Base-by-base conservation (phyloP, 2,888 invertebrate genomes). In the Aphodius sticticus region DNA sequence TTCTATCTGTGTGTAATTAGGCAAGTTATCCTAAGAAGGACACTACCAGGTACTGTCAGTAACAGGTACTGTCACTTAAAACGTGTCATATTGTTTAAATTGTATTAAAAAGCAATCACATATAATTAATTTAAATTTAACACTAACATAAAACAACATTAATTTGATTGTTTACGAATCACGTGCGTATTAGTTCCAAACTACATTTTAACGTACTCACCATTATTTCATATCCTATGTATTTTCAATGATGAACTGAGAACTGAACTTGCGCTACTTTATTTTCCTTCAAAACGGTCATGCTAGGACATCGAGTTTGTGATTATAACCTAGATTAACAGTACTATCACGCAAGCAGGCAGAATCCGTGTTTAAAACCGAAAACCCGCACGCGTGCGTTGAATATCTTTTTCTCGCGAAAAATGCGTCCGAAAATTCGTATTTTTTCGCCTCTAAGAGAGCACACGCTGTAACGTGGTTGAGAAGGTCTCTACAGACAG, bases 181-280 rank as follows among this genome's bases (percentile, higher is more conserved):
- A 53, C 53, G 53, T 53, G 53, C 53, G 12, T 12, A 26, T 26
- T 26, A 26, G 26, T 26, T 26, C 26, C 26, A 26, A 26, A 26
- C 26, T 26, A 26, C 53, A 53, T 53, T 9, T 1, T 53, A 12
- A 0, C n/a, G 15, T 70, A 85, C 86, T 86, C 82, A 86, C 86
- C 86, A 86, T 86, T 86, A 86, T 86, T 86, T 86, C 86, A 86
- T 86, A 86, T 85, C 85, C 85, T 84, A 85, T 84, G 84, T 83
- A 85, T 85, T 83, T 86, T 84, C 85, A 74, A 70, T 74, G 81
- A 77, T 77, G 69, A 77, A 78, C 80, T 78, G 79, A 81, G 79
- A 78, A 75, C 81, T 53, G 76, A 81, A 76, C 78, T 53, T 53
- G 1, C 53, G 7, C 3, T 12, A 53, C 53, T 53, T 53, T 7